Conservation (phyloP, 2,888 invertebrate genomes). For the Didymodactylos carnosus region DNA sequence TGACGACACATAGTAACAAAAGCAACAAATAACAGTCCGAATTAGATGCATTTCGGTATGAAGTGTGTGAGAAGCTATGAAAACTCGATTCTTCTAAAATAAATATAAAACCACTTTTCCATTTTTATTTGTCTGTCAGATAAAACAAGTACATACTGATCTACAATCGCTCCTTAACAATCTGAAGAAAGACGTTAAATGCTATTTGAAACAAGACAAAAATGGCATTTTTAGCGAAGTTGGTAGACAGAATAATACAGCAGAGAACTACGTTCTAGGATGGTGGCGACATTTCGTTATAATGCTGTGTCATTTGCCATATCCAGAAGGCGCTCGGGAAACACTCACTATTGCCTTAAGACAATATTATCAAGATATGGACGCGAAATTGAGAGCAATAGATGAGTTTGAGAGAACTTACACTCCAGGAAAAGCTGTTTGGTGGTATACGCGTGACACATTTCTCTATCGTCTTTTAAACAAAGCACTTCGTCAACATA, state of each 20-base stretch:
- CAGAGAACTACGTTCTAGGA: background rate
- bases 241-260: background rate
- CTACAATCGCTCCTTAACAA: background rate
- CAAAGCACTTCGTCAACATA: background rate
- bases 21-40: background rate
- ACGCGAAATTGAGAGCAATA: background rate
- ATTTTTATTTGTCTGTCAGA: too few relatives aligned
- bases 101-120: too few relatives aligned
- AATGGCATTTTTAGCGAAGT: background rate
- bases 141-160: background rate
- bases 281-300: background rate
- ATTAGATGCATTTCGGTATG: background rate
- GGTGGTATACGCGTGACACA: background rate
- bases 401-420: background rate
- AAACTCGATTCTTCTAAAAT: too few relatives aligned
- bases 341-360: background rate
- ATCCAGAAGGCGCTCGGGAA: background rate
- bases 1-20: too few relatives aligned
- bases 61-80: too few relatives aligned
- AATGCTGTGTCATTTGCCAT: background rate
- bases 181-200: background rate
- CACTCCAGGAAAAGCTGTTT: background rate
- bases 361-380: background rate
- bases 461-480: background rate
- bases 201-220: background rate